phyloP scores from a whole-genome alignment of 2,797 vertebrate species.

The Sebastes alutus region DNA sequence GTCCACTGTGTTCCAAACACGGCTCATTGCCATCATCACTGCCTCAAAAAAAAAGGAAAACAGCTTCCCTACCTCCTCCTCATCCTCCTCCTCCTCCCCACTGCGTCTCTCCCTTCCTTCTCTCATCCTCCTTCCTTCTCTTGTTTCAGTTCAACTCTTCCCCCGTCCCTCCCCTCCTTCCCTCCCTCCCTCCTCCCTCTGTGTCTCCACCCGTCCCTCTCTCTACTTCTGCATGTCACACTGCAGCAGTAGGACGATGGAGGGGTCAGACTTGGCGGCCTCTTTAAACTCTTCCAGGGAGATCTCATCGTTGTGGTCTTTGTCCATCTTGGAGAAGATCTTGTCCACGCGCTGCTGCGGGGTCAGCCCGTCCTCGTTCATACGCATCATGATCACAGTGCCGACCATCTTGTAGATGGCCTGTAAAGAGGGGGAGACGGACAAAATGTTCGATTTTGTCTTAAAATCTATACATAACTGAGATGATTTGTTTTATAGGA shows the following conservation, averaged over 20 bases:
- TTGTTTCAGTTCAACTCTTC: conserved; percentile 31
- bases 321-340: conserved; percentile 99
- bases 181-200: neutral
- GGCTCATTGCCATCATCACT: conserved; percentile 23
- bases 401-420: conserved; percentile 99
- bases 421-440: conserved; percentile 66
- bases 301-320: conserved; percentile 97
- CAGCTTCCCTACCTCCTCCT: conserved; percentile 37
- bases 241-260: conserved; percentile 95
- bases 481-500: neutral
- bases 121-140: conserved; percentile 30
- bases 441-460: neutral
- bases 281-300: conserved; percentile 98
- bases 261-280: conserved; percentile 95
- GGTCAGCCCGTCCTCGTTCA: conserved; percentile 97
- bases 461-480: neutral
- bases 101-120: conserved; percentile 21
- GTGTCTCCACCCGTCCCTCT: conserved; percentile 15
- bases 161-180: neutral
- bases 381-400: conserved; percentile 99
- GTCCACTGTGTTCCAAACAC: conserved; percentile 18
- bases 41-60: neutral
- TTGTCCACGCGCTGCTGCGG: conserved; percentile 98
- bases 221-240: conserved; percentile 97
- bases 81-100: conserved; percentile 35